Base-by-base conservation (phyloP, 2,113 vertebrate genomes). In the Planiliza haematocheilus region DNA sequence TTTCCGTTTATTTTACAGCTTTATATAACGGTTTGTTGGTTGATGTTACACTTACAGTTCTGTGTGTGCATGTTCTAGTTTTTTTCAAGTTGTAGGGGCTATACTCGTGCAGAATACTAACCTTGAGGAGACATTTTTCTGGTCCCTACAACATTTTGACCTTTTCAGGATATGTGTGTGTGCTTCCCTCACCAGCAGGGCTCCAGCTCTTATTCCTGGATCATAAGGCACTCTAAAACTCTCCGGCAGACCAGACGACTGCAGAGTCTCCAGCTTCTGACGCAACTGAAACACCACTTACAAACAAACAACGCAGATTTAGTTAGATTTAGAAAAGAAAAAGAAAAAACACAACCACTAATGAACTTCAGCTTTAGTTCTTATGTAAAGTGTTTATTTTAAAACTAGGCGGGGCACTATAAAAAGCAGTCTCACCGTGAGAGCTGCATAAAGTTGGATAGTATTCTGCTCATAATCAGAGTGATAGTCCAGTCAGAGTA, bases 191-290 rank as follows among this genome's bases (percentile, higher is more conserved):
- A 99, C 98, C 94, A 98, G 90, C 53, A 99, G 84, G 0, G 93
- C 77, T 75, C 98, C 98, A n/a, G 98, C 98, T 90, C 95, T 93
- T 13, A 99, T 90, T 12, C 97, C 95, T 24, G 97, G 98, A 71
- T 99, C 97, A 68, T 99, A 99, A 0, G 97, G 98, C 49, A 99
- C 96, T 89, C 94, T 94, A 79, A 99, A 99, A 88, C 93, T 96
- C 74, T 95, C 84, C 0, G 97, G 98, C 56, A 99, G 93, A 63
- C 94, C 95, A 3, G 92, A 95, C 49, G 81, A 91, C 81, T 98
- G 97, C 24, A 99, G 91, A 69, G 83, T 94, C 94, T 98, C 97
- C 91, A 99, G 94, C 77, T 96, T 99, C 91, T 98, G 96, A 60
- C 96, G 96, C 77, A 99, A 86, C 87, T 97, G 97, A 42, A 91